Percentiles rank a stretch among this genome's conserved stretches.
phyloP scores from a whole-genome alignment of 2,113 vertebrate genomes.

The Daubentonia madagascariensis region DNA sequence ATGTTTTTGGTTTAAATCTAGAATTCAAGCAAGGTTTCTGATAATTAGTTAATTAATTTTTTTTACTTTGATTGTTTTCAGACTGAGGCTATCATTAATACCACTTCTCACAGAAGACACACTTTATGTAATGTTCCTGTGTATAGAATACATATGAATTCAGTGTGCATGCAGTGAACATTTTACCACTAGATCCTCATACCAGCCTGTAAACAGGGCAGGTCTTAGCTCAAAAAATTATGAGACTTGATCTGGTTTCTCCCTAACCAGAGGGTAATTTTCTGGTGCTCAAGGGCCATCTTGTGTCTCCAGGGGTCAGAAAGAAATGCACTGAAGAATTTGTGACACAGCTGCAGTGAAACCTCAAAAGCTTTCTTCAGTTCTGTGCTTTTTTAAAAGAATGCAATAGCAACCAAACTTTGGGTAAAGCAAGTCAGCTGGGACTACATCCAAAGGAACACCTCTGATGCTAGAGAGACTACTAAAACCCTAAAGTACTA shows the following conservation, averaged over 20 bases:
- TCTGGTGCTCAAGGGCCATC: neutral
- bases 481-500: neutral
- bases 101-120: neutral
- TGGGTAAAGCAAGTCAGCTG: neutral
- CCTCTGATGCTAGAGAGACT: neutral
- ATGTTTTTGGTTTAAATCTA: conserved; percentile 14
- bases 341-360: neutral
- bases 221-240: neutral
- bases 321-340: neutral
- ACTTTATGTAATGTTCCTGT: neutral
- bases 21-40: conserved; percentile 31
- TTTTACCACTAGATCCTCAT: neutral
- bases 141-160: neutral
- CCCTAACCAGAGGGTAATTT: neutral
- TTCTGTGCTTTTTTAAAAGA: neutral
- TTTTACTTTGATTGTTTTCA: conserved; percentile 9
- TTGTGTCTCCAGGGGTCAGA: neutral
- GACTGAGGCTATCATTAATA: neutral
- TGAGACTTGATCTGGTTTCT: neutral
- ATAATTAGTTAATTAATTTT: conserved; percentile 1
- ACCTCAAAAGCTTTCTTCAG: neutral
- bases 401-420: neutral
- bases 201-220: neutral
- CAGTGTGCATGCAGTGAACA: neutral
- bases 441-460: neutral